Base-by-base conservation (phyloP, 1,140 invertebrate genomes). In the Trachymyrmex septentrionalis region DNA sequence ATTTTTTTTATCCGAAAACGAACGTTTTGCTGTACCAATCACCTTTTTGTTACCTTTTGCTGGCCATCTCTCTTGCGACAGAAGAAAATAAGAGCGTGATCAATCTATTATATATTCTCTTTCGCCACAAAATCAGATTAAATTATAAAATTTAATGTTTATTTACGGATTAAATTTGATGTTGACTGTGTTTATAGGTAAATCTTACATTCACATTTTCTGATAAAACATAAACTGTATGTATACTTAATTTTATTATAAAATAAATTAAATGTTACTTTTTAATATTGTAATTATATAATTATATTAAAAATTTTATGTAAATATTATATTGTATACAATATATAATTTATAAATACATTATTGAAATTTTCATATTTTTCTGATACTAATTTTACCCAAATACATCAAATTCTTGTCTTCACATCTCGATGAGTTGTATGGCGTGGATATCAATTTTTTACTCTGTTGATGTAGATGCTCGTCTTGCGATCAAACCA, bases 401-500 rank as follows among this genome's bases (percentile, higher is more conserved):
- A 34, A 30, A 38, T 59, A 44, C 7, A 21, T 24, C 34, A 44
- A 76, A 57, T 21, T 69, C 14, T 1, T 38, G 7, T 6, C 1
- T 53, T 78, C 19, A 16, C 12, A 12, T 75, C 21, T 55, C 14
- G 6, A 75, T 55, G 19, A 27, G 44, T 66, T 53, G 55, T 34
- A 53, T 19, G n/a, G 48, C 27, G 14, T 21, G 34, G 24, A 64
- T 30, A 14, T 76, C 30, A 76, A 14, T 19, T 77, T 78, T 69
- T 67, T 78, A 34, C 5, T 27, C n/a, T 12, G 61, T 67, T 80
- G 63, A 80, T 80, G 50, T 53, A 80, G 24, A 1, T 30, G 14
- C 27, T 53, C 24, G 53, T 67, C 12, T 67, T 67, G n/a, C 61
- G 5, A 44, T 64, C n/a, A n/a, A 61, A 77, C 19, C 21, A 44